phyloP scores from a whole-genome alignment of 2,888 invertebrate genomes.

The Onthophagus sagittarius region DNA sequence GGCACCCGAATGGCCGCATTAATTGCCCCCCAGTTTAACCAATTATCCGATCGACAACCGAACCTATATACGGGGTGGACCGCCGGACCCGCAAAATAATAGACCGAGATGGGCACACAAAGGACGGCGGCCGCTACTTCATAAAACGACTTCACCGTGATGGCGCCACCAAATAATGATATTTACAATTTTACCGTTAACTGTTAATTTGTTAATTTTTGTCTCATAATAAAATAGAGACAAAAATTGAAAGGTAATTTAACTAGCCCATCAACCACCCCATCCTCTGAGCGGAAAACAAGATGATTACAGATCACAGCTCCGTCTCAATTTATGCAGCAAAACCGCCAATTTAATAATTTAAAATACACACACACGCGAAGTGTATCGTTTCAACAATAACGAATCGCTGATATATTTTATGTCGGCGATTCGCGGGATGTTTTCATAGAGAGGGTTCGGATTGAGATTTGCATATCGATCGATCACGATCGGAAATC shows the following conservation, averaged over 20 bases:
- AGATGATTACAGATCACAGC: neutral
- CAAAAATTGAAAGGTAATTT: neutral
- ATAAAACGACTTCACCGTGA: neutral
- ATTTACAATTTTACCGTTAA: too few relatives aligned
- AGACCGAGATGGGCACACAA: neutral
- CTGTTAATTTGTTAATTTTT: too few relatives aligned
- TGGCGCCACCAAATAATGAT: neutral
- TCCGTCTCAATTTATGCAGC: neutral
- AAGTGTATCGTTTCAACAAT: neutral
- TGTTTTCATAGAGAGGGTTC: neutral
- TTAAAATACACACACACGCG: neutral
- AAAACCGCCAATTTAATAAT: neutral
- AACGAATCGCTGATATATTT: neutral
- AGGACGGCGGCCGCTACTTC: neutral
- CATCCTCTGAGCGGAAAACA: neutral
- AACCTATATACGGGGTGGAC: constrained; percentile 2
- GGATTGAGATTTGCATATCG: neutral
- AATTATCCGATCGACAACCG: constrained; percentile 36
- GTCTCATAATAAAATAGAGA: neutral
- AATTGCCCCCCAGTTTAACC: constrained; percentile 38
- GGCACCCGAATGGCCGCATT: constrained; percentile 37
- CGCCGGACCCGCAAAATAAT: constrained; percentile 6
- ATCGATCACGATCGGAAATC: neutral
- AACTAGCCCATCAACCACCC: neutral
- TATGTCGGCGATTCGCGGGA: neutral